phyloP scores from a whole-genome alignment of 2,797 vertebrate genomes.

The Paratrypauchen microcephalus region DNA sequence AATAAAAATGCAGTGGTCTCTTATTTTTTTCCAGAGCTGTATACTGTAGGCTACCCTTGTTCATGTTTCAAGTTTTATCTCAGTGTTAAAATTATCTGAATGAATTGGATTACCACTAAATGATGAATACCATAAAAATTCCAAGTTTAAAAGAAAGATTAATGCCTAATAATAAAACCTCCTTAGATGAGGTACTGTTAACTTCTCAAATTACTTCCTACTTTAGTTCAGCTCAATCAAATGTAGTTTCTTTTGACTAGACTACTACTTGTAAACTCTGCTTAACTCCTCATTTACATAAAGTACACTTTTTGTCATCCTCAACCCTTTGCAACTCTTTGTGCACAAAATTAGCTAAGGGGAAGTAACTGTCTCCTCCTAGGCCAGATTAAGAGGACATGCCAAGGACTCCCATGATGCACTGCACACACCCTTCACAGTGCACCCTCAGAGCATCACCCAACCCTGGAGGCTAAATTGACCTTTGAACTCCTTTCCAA shows the following conservation, averaged over 20 bases:
- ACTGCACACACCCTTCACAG: conserved; percentile 44
- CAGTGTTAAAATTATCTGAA: background rate
- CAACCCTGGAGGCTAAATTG: conserved; percentile 63
- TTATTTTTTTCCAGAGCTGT: too few relatives aligned
- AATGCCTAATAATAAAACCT: background rate
- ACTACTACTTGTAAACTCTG: background rate
- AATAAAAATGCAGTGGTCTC: too few relatives aligned
- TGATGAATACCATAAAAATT: background rate
- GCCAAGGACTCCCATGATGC: conserved; percentile 71
- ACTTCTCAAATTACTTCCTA: background rate
- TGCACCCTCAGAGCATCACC: conserved; percentile 49
- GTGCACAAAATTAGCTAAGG: conserved; percentile 52
- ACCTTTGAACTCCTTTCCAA: conserved; percentile 57
- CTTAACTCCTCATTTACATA: conserved; percentile 3
- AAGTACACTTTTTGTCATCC: conserved; percentile 39
- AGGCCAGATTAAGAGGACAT: conserved; percentile 68
- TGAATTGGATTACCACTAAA: background rate
- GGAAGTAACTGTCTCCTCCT: conserved; percentile 60
- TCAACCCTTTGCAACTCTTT: conserved; percentile 21
- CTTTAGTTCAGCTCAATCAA: background rate
- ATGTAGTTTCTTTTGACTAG: background rate
- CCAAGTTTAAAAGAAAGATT: background rate
- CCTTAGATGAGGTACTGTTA: background rate
- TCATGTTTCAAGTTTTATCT: background rate
- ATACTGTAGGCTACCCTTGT: too few relatives aligned